A percentile compares a stretch with the other conserved stretches of the same genome.
Evolutionary conservation across 2,797 vertebrate genomes (phyloP).

Genomic region (Gobionotothen gibberifrons): DNA sequence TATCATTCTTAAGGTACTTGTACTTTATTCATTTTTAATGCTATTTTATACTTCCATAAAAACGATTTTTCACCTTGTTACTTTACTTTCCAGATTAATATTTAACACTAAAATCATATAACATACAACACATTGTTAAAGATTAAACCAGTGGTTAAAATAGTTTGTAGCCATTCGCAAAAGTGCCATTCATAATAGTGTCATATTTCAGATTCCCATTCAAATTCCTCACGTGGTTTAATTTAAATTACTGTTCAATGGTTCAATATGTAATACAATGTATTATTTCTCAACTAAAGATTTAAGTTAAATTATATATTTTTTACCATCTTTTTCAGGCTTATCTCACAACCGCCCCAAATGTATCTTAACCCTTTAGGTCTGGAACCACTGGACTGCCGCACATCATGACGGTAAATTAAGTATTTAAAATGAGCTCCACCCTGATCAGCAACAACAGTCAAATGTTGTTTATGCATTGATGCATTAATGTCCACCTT

Average conservation of each 20-base stretch:
- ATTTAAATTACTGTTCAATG: neutral
- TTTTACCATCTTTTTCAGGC: no score
- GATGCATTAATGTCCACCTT: neutral
- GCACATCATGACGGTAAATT: neutral
- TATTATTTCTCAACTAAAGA: neutral
- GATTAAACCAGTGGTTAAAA: neutral
- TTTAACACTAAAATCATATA: neutral
- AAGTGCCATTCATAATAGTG: neutral
- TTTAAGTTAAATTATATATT: no score
- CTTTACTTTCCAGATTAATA: neutral
- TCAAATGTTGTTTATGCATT: neutral
- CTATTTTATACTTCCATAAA: neutral
- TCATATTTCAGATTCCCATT: neutral
- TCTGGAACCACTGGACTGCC: neutral
- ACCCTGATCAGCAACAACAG: neutral
- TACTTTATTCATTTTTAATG: neutral
- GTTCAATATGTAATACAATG: neutral
- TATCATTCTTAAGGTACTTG: neutral
- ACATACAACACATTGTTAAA: neutral
- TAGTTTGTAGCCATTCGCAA: neutral
- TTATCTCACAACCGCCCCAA: neutral
- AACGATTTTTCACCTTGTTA: no score
- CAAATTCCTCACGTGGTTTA: neutral
- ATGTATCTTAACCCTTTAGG: rapidly evolving
- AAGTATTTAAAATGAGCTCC: neutral